A percentile compares a stretch with the other conserved stretches of the same genome.
Evolutionary conservation across 2,797 vertebrate species (phyloP).

Genomic region (Centropyge bicolor): DNA sequence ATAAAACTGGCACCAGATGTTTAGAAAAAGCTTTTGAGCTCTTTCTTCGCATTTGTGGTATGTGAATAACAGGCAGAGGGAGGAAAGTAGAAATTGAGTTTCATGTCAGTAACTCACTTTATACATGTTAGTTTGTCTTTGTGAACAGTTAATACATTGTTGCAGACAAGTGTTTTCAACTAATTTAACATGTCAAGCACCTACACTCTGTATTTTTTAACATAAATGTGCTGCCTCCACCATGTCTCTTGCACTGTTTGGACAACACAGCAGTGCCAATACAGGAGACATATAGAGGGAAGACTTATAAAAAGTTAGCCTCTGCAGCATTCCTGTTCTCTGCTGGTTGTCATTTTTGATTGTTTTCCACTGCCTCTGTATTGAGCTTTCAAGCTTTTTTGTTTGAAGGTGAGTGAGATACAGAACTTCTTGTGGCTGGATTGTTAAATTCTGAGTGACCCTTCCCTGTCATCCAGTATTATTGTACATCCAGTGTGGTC

Average conservation of each 20-base stretch:
- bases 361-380: neutral
- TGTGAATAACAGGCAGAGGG: neutral
- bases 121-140: neutral
- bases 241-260: neutral
- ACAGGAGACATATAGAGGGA: neutral
- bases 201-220: neutral
- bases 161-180: neutral
- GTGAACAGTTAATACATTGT: neutral
- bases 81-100: neutral
- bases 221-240: neutral
- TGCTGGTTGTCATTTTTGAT: neutral
- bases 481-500: neutral
- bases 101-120: neutral
- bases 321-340: neutral
- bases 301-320: too few species aligned
- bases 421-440: neutral
- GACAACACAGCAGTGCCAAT: constrained; percentile 15
- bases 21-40: neutral
- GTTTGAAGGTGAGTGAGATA: neutral
- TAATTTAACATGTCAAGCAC: neutral
- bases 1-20: constrained; percentile 6
- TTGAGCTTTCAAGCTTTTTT: neutral
- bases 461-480: neutral
- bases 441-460: neutral
- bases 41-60: neutral